A percentile compares a stretch with the other conserved stretches of the same genome.
phyloP scores from a whole-genome alignment of 2,888 invertebrate species.

The Xylota segnis region DNA sequence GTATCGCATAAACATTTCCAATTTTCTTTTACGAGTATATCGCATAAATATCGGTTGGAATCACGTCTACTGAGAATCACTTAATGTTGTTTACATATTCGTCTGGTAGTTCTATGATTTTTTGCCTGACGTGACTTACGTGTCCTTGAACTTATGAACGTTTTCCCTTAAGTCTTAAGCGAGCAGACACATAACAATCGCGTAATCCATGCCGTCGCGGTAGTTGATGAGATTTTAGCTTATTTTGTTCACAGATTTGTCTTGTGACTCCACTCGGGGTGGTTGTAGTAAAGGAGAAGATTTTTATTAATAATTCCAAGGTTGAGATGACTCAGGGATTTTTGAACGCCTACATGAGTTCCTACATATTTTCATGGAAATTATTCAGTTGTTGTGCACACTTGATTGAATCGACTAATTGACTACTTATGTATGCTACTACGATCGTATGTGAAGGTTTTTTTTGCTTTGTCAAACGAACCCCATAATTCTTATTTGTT shows the following conservation, averaged over 20 bases:
- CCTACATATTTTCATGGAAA: neutral
- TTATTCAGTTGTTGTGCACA: neutral
- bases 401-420: neutral
- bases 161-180: neutral
- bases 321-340: neutral
- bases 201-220: neutral
- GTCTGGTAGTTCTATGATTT: neutral
- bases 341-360: neutral
- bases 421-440: too few species aligned
- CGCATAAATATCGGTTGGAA: neutral
- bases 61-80: neutral
- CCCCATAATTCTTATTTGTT: too few species aligned
- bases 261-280: neutral
- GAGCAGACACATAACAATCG: neutral
- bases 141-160: slow-evolving; percentile 2
- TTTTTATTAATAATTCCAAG: slow-evolving; percentile 2
- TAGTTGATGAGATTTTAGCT: neutral
- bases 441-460: too few species aligned
- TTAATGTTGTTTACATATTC: slow-evolving; percentile 8
- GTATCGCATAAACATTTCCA: neutral
- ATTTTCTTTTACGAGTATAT: neutral
- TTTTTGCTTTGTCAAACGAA: too few species aligned
- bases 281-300: neutral
- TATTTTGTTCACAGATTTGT: neutral
- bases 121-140: too few species aligned